Evolutionary conservation across 1,140 invertebrate genomes (phyloP).

Genomic region (Drosophila leontia): DNA sequence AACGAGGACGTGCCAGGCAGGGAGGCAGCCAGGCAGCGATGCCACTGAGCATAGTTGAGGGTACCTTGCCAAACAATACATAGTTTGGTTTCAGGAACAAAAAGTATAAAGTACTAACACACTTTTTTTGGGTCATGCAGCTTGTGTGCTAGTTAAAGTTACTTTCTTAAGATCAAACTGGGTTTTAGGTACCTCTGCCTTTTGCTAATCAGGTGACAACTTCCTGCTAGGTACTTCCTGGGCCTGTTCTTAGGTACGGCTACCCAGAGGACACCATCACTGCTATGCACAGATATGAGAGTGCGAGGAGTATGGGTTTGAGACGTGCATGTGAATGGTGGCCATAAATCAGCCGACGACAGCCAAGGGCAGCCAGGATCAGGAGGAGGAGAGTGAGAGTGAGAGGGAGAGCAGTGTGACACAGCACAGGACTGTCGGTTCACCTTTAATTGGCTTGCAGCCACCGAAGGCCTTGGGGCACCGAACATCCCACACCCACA

Average conservation of each 20-base stretch:
- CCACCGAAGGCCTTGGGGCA: constrained; percentile 22
- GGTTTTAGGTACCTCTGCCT: not conserved
- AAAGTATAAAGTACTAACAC: not conserved
- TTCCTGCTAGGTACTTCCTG: not conserved
- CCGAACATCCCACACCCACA: not conserved
- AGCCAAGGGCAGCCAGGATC: constrained; percentile 46
- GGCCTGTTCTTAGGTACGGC: not conserved
- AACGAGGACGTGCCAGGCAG: constrained; percentile 42
- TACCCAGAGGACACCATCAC: not conserved
- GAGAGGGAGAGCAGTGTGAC: constrained; percentile 3
- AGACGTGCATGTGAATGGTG: constrained; percentile 54
- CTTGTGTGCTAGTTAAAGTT: too few relatives aligned
- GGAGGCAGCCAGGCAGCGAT: not conserved
- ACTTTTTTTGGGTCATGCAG: not conserved
- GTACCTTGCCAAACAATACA: not conserved
- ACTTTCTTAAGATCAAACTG: too few relatives aligned
- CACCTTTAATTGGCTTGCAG: constrained; percentile 56
- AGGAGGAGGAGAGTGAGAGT: not conserved
- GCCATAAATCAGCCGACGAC: constrained; percentile 57
- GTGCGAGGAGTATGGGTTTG: not conserved
- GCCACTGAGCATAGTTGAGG: not conserved
- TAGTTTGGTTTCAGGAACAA: not conserved
- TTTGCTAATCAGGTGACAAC: not conserved
- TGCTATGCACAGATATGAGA: not conserved
- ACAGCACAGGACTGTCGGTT: constrained; percentile 26